Percentiles rank a stretch among this genome's conserved stretches.
Evolutionary conservation across 2,113 vertebrate genomes (phyloP).

Genomic region (Lepisosteus oculatus): DNA sequence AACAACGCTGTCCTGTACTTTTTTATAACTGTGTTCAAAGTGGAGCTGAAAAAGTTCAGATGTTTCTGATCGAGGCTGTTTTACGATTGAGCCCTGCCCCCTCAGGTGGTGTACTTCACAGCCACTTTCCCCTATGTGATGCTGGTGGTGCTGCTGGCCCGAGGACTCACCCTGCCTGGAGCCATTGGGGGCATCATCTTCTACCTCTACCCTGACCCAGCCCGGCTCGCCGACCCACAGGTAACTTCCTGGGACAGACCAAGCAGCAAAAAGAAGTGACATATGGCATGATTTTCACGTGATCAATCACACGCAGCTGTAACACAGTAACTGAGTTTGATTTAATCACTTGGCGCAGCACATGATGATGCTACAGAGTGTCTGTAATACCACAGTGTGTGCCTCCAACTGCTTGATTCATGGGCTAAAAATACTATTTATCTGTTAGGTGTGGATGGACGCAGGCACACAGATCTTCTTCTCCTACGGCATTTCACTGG

Average conservation of each 20-base stretch:
- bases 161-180: slow-evolving; percentile 15
- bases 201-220: slow-evolving; percentile 14
- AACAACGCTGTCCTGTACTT: no score
- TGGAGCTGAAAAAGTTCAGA: no score
- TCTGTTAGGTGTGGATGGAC: slow-evolving; percentile 75
- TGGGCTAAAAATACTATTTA: no score
- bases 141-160: no score
- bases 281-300: neutral
- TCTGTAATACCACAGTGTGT: no score
- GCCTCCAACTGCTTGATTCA: no score
- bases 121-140: slow-evolving; percentile 19
- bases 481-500: slow-evolving; percentile 75
- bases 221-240: slow-evolving; percentile 14
- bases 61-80: no score
- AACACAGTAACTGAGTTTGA: no score
- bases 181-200: slow-evolving; percentile 6
- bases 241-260: neutral
- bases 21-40: no score
- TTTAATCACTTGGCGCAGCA: no score
- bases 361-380: no score
- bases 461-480: slow-evolving; percentile 80
- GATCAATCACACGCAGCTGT: no score
- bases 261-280: neutral
- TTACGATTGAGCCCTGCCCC: neutral
- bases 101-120: slow-evolving; percentile 18